These are phyloP conservation scores for Meandrina meandrites DNA, from an alignment of 92 coral and sea anemone species.

Conservation along the genomic window DNA sequence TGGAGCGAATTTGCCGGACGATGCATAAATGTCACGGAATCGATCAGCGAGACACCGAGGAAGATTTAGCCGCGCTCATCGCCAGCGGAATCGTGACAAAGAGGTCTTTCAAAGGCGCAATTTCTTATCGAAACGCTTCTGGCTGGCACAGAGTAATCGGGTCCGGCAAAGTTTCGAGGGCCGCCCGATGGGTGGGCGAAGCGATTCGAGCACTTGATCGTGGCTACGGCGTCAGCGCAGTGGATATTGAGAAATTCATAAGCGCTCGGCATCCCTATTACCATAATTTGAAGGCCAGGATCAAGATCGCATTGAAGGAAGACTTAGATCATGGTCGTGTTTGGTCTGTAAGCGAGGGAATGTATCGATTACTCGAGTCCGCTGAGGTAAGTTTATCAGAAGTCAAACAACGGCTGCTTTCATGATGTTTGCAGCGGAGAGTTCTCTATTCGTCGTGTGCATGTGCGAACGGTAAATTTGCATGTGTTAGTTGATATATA, in stretches of 20 bases:
- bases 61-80: slow-evolving; percentile 88
- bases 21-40: slow-evolving; percentile 99
- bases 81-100: slow-evolving; percentile 90
- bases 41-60: slow-evolving; percentile 89
- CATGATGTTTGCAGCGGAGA: background rate
- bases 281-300: slow-evolving; percentile 89
- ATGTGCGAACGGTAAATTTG: background rate
- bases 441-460: background rate
- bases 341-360: slow-evolving; percentile 91
- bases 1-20: slow-evolving; percentile 98
- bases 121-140: slow-evolving; percentile 92
- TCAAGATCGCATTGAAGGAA: slow-evolving; percentile 85
- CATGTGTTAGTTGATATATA: background rate
- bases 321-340: slow-evolving; percentile 93
- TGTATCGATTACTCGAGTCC: slow-evolving; percentile 86
- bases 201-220: slow-evolving; percentile 95
- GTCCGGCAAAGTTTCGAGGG: slow-evolving; percentile 89
- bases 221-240: slow-evolving; percentile 87
- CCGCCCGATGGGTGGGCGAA: slow-evolving; percentile 97
- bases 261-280: slow-evolving; percentile 93
- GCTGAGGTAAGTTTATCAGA: slow-evolving; percentile 73
- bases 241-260: slow-evolving; percentile 89
- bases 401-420: background rate
- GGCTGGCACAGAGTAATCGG: slow-evolving; percentile 87
- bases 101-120: slow-evolving; percentile 97